Conservation (phyloP, 2,113 vertebrate species). For the Semnornis frantzii region DNA sequence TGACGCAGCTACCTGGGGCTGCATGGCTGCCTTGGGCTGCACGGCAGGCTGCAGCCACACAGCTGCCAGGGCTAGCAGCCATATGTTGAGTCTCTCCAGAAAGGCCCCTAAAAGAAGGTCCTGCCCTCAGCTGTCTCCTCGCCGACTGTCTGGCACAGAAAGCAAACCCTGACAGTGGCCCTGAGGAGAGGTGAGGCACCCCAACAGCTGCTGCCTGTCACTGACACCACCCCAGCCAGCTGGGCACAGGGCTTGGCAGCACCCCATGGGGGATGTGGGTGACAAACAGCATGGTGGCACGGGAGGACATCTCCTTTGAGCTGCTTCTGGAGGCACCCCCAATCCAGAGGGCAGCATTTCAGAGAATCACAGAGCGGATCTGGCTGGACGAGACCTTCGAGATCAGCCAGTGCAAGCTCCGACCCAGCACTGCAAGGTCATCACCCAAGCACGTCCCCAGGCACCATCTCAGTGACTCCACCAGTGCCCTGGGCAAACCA, state of each 20-base stretch:
- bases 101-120: conserved; percentile 10
- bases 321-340: accelerated
- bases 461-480: too few relatives aligned
- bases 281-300: background rate
- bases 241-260: accelerated
- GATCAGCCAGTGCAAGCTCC: too few relatives aligned
- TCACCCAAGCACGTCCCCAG: too few relatives aligned
- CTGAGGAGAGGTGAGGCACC: background rate
- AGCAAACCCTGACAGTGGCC: background rate
- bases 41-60: too few relatives aligned
- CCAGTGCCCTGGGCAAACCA: too few relatives aligned
- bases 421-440: too few relatives aligned
- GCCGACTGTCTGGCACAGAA: background rate
- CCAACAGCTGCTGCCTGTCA: conserved; percentile 19
- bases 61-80: background rate
- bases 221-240: background rate
- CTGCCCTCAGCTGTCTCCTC: background rate
- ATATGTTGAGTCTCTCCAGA: background rate
- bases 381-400: too few relatives aligned
- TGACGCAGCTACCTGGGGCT: background rate
- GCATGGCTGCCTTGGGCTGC: background rate
- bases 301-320: background rate
- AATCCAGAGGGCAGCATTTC: background rate
- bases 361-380: too few relatives aligned
- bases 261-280: background rate